Percentiles rank a stretch among this genome's conserved stretches.
Evolutionary conservation across 1,140 invertebrate genomes (phyloP).

Genomic region (Plectus sambesii): DNA sequence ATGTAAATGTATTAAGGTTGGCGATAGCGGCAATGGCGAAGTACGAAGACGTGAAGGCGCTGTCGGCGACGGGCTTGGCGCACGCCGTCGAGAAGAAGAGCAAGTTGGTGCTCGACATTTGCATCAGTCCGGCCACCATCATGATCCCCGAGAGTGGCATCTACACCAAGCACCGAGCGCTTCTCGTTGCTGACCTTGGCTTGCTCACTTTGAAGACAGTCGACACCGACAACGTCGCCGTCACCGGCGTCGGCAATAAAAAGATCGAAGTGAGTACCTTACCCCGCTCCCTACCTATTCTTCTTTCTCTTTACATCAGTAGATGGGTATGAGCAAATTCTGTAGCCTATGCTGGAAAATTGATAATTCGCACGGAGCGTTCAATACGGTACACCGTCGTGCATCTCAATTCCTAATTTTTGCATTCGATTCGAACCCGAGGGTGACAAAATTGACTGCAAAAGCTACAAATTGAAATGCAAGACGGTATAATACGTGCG

Average conservation of each 20-base stretch:
- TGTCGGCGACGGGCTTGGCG: conserved; percentile 75
- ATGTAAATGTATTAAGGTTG: conserved; percentile 39
- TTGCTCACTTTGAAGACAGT: conserved; percentile 60
- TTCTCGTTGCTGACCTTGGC: conserved; percentile 72
- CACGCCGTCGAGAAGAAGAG: conserved; percentile 76
- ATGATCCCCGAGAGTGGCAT: conserved; percentile 73
- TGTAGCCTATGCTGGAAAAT: no score
- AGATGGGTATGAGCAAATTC: neutral
- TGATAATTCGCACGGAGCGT: conserved; percentile 7
- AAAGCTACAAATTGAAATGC: no score
- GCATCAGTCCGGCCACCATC: conserved; percentile 73
- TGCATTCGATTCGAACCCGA: no score
- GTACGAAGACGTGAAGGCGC: conserved; percentile 74
- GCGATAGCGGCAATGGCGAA: conserved; percentile 61
- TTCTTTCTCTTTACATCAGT: conserved; percentile 15
- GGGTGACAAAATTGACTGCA: conserved; percentile 56
- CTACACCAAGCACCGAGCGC: conserved; percentile 54
- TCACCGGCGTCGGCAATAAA: conserved; percentile 25
- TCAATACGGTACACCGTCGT: conserved; percentile 13
- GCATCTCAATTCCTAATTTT: conserved; percentile 6
- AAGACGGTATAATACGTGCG: no score
- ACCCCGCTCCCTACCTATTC: conserved; percentile 2
- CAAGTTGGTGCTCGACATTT: conserved; percentile 69
- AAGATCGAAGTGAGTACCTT: conserved; percentile 14
- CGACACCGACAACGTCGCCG: conserved; percentile 47